These are phyloP conservation scores for Phortica magna DNA, from an alignment of 2,888 invertebrate genomes.

Conservation along the genomic window DNA sequence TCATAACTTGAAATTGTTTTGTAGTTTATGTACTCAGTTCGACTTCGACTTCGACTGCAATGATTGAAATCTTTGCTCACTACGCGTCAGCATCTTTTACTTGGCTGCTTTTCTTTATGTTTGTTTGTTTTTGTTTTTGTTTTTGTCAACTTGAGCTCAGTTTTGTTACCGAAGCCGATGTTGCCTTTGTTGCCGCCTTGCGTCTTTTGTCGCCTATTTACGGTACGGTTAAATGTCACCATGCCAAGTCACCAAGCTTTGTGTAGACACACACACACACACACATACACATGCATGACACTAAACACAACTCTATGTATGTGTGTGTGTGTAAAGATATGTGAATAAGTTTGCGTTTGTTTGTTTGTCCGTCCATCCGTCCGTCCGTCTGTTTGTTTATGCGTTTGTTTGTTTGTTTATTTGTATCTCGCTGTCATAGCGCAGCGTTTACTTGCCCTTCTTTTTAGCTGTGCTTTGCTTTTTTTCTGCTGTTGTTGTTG, in stretches of 20 bases:
- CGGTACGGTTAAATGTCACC: conserved; percentile 7
- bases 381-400: background rate
- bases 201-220: too few species aligned
- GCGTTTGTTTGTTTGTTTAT: background rate
- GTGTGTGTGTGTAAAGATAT: background rate
- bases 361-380: background rate
- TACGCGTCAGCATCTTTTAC: conserved; percentile 2
- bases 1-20: conserved; percentile 10
- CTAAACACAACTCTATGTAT: too few species aligned
- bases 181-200: background rate
- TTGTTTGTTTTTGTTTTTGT: background rate
- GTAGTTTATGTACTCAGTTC: conserved; percentile 5
- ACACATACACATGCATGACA: background rate
- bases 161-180: background rate
- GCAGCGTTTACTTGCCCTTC: background rate
- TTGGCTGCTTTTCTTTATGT: background rate
- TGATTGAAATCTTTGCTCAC: conserved; percentile 37
- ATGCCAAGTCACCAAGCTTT: background rate
- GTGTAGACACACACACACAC: background rate
- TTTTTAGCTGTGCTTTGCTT: background rate
- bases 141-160: background rate
- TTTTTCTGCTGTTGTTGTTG: background rate
- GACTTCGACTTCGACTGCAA: conserved; percentile 33
- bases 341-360: background rate
- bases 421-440: background rate